phyloP scores from a whole-genome alignment of 2,888 invertebrate genomes.

The Rhodophaea formosa region DNA sequence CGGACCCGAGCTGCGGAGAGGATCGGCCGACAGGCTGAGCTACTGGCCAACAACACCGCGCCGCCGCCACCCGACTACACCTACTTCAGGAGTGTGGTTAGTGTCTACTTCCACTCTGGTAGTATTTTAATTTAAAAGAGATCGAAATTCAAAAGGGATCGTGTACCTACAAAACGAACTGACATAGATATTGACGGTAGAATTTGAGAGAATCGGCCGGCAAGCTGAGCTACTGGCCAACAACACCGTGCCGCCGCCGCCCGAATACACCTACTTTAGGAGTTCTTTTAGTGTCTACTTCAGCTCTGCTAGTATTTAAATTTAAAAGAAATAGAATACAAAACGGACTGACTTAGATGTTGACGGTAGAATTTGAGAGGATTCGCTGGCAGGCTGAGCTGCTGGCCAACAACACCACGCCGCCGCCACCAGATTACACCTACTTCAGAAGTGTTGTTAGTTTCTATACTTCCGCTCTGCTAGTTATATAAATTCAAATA shows the following conservation, averaged over 20 bases:
- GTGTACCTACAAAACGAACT: too few relatives aligned
- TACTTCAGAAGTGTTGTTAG: constrained; percentile 64
- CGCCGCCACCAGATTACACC: constrained; percentile 43
- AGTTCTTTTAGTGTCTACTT: constrained; percentile 55
- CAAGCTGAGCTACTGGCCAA: constrained; percentile 60
- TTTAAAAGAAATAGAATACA: too few relatives aligned
- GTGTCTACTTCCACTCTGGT: constrained; percentile 29
- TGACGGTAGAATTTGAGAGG: constrained; percentile 33
- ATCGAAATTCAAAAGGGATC: too few relatives aligned
- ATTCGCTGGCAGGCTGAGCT: constrained; percentile 67
- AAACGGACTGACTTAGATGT: too few relatives aligned
- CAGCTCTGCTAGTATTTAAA: too few relatives aligned
- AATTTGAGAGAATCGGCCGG: constrained; percentile 62
- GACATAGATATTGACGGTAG: too few relatives aligned
- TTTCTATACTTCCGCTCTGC: constrained; percentile 23
- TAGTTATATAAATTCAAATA: too few relatives aligned
- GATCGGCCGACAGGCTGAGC: constrained; percentile 64
- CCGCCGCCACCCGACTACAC: constrained; percentile 44
- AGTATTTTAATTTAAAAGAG: too few relatives aligned
- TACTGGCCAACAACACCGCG: constrained; percentile 41
- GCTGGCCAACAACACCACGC: constrained; percentile 39
- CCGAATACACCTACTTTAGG: constrained; percentile 50
- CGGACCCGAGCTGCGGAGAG: constrained; percentile 58
- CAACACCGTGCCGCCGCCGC: constrained; percentile 36
- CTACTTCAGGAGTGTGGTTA: constrained; percentile 62